phyloP scores from a whole-genome alignment of 2,888 invertebrate genomes.

The Brenthis daphne region DNA sequence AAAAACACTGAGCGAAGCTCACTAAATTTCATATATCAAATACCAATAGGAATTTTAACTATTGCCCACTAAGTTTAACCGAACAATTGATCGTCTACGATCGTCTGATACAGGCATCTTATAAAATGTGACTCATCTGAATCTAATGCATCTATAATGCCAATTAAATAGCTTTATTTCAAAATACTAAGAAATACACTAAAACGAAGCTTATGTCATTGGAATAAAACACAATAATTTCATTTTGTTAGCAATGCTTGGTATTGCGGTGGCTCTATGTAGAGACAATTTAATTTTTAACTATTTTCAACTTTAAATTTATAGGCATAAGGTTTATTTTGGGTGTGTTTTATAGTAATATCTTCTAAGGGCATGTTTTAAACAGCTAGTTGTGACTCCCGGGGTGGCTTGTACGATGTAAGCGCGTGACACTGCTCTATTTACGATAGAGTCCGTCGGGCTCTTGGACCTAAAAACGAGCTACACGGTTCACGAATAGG shows the following conservation, averaged over 20 bases:
- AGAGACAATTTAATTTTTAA: not conserved
- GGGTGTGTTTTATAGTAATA: not conserved
- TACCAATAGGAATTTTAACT: no score
- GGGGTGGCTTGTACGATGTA: constrained; percentile 80
- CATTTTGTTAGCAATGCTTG: not conserved
- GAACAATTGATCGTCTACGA: not conserved
- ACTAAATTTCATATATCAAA: no score
- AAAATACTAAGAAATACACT: constrained; percentile 40
- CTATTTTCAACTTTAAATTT: constrained; percentile 22
- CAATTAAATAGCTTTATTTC: constrained; percentile 56
- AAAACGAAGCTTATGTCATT: constrained; percentile 46
- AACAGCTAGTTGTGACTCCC: constrained; percentile 64
- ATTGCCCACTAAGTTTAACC: no score
- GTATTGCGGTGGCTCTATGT: not conserved
- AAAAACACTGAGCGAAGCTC: no score
- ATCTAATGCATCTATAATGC: constrained; percentile 58
- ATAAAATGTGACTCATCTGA: constrained; percentile 59
- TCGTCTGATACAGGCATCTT: not conserved
- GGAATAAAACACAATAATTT: constrained; percentile 35
- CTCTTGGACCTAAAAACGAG: constrained; percentile 60
- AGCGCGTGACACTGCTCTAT: constrained; percentile 79
- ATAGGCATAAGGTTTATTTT: constrained; percentile 17
- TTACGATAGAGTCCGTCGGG: constrained; percentile 61
- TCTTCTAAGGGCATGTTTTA: constrained; percentile 51
- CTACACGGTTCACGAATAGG: constrained; percentile 51